phyloP scores from a whole-genome alignment of 2,888 invertebrate genomes.

The Callyntrura sp. region DNA sequence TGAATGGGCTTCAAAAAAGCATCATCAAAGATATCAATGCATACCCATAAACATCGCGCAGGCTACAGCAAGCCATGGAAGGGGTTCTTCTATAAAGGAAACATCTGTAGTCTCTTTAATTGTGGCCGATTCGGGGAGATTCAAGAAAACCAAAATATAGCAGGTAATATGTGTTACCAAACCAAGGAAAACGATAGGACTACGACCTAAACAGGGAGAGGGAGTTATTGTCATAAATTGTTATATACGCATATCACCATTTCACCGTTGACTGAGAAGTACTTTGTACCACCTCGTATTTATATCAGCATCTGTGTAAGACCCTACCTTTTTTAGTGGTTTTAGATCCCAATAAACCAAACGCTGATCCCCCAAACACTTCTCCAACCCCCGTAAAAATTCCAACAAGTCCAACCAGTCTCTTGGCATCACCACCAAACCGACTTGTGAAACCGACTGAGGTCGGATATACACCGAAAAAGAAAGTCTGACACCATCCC shows the following conservation, averaged over 20 bases:
- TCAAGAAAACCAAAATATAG: slow-evolving; percentile 95
- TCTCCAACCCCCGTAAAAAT: slow-evolving; percentile 96
- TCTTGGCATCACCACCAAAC: slow-evolving; percentile 92
- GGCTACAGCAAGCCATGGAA: slow-evolving; percentile 89
- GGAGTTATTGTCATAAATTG: neutral
- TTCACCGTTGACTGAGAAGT: neutral
- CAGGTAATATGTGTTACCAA: slow-evolving; percentile 92
- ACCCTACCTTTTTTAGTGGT: slow-evolving; percentile 87
- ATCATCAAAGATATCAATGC: neutral
- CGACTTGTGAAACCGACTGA: slow-evolving; percentile 90
- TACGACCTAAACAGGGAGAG: slow-evolving; percentile 87
- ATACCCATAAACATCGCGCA: slow-evolving; percentile 95
- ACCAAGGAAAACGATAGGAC: slow-evolving; percentile 95
- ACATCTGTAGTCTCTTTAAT: slow-evolving; percentile 88
- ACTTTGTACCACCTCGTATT: neutral
- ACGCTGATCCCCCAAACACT: slow-evolving; percentile 94
- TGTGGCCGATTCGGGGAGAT: slow-evolving; percentile 93
- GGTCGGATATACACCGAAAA: slow-evolving; percentile 97
- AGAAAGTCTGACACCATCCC: slow-evolving; percentile 97
- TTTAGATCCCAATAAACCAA: slow-evolving; percentile 95
- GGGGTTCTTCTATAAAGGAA: slow-evolving; percentile 78
- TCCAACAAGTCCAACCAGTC: slow-evolving; percentile 96
- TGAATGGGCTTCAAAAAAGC: neutral
- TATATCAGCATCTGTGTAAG: neutral
- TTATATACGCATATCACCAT: neutral